phyloP scores from a whole-genome alignment of 2,113 vertebrate genomes.

The Petroica traversi region DNA sequence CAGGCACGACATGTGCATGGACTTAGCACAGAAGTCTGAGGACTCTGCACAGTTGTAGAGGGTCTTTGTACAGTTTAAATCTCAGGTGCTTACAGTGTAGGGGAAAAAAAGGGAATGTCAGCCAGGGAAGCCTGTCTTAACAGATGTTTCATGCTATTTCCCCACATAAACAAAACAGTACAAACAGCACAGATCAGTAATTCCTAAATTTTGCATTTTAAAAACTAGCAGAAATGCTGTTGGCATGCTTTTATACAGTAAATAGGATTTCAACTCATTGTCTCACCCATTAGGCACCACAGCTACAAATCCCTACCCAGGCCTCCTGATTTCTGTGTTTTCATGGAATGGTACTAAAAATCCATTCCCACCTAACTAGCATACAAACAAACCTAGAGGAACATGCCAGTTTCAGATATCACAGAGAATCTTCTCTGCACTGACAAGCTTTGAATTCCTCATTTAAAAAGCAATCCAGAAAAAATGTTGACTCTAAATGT shows the following conservation, averaged over 20 bases:
- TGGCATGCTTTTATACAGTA: not conserved
- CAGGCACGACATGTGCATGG: not conserved
- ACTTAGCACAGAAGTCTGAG: not conserved
- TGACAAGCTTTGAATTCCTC: slow-evolving; percentile 17
- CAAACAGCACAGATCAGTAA: not conserved
- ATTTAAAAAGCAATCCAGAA: slow-evolving; percentile 5
- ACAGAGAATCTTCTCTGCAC: not conserved
- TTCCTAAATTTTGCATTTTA: not conserved
- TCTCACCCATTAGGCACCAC: not conserved
- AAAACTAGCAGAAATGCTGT: not conserved
- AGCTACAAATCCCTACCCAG: not conserved
- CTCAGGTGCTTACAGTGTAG: not conserved
- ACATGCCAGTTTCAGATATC: not conserved
- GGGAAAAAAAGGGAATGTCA: rapidly evolving
- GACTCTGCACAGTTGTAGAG: not conserved
- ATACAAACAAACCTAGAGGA: not conserved
- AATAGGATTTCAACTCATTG: not conserved
- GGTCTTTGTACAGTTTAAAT: not conserved
- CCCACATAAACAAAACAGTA: not conserved
- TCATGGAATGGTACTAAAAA: not conserved
- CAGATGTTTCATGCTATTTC: not conserved
- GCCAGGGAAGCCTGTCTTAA: not conserved
- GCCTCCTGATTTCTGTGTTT: not conserved
- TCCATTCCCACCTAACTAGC: not conserved
- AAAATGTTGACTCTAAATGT: not conserved